These are phyloP conservation scores for Neomonachus schauinslandi DNA, from an alignment of 2,113 vertebrate species.

Conservation along the genomic window DNA sequence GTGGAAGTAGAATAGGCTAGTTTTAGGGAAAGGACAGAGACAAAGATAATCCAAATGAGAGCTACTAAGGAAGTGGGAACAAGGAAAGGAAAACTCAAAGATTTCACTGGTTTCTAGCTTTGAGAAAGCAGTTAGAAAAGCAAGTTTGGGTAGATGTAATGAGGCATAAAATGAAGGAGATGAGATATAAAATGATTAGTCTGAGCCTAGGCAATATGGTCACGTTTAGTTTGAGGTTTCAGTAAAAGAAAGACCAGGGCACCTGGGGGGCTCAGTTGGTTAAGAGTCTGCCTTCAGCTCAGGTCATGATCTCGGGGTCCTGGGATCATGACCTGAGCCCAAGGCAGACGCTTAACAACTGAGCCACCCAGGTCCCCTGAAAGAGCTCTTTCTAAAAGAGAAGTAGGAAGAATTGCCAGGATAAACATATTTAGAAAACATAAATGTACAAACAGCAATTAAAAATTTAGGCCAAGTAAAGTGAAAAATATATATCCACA, in stretches of 20 bases:
- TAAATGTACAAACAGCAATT: neutral
- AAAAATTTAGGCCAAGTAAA: neutral
- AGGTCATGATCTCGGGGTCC: no score
- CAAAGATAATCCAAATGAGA: neutral
- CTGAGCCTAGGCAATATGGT: neutral
- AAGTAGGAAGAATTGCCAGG: neutral
- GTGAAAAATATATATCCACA: neutral
- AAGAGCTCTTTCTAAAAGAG: neutral
- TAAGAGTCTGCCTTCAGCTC: no score
- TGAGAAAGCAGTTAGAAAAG: neutral
- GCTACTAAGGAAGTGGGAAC: neutral
- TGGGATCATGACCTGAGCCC: no score
- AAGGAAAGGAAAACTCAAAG: neutral
- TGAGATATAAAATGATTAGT: neutral
- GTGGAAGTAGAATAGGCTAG: neutral
- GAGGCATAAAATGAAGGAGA: neutral
- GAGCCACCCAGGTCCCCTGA: neutral
- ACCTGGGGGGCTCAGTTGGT: no score
- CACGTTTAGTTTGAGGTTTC: neutral
- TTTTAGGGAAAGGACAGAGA: neutral
- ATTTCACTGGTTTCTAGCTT: neutral
- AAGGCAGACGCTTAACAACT: no score
- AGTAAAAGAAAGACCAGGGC: neutral
- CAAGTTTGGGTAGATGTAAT: neutral
- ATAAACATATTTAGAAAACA: slow-evolving; percentile 18